Conservation (phyloP, 2,113 vertebrate genomes). For the Scomber scombrus region DNA sequence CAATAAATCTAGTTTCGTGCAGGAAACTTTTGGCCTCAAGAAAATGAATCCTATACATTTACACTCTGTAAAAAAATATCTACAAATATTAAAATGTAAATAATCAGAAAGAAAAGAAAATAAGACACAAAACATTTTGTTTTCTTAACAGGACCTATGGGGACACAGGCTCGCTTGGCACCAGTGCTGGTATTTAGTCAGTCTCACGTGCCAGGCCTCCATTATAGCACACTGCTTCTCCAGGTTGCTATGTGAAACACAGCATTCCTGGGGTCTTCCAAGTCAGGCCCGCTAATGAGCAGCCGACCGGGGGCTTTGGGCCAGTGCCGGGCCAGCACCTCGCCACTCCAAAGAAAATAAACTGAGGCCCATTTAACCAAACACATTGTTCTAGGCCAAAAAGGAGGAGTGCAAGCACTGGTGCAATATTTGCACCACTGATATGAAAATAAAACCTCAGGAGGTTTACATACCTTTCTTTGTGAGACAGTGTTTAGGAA, state of each 20-base stretch:
- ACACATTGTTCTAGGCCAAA: constrained; percentile 74
- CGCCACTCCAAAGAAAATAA: constrained; percentile 84
- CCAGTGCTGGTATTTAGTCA: constrained; percentile 23
- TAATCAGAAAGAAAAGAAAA: neutral
- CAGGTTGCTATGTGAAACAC: constrained; percentile 40
- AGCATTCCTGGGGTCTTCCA: constrained; percentile 70
- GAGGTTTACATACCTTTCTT: constrained; percentile 75
- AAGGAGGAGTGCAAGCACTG: constrained; percentile 51
- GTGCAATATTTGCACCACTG: constrained; percentile 65
- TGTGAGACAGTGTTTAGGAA: constrained; percentile 58
- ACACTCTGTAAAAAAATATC: neutral
- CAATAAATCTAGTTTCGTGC: constrained; percentile 2
- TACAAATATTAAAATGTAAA: constrained; percentile 1
- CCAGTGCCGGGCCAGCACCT: constrained; percentile 52
- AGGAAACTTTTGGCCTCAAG: neutral
- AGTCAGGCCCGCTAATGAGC: constrained; percentile 75
- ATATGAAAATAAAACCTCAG: constrained; percentile 74
- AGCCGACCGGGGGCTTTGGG: constrained; percentile 60
- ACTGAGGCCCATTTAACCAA: constrained; percentile 75
- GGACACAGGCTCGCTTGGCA: neutral
- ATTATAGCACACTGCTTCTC: constrained; percentile 60
- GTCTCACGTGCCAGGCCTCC: constrained; percentile 67
- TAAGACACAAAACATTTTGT: neutral
- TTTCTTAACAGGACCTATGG: neutral
- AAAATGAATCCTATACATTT: too few relatives aligned